Evolutionary conservation across 2,888 invertebrate genomes (phyloP), one percentile per base, ranked within the genome.

Genomic region (Volucella inanis): DNA sequence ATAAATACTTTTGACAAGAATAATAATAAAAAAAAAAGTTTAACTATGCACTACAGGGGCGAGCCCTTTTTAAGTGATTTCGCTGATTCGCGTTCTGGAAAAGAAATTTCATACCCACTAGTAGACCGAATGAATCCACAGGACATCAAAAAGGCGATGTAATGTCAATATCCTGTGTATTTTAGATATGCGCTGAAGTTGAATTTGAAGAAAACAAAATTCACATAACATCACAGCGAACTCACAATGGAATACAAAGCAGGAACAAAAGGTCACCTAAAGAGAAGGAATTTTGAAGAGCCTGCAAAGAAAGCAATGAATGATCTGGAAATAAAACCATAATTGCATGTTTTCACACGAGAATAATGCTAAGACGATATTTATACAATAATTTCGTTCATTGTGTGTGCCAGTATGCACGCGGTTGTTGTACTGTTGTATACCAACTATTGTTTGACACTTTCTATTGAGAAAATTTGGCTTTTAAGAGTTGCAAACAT

Each of bases 291-390:
- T 67, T 61, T 55, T 62, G 31, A 80, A 71, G 71, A 68, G 49
- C 61, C 52, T 59, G 43, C 31, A 3, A 62, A 38, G 50, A n/a
- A 67, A 57, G 8, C 39, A 65, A 41, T 15, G 61, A 15, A 74
- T 68, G 74, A 83, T 84, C 47, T 49, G 18, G 62, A 88, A 90
- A 88, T 87, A 89, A 89, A 89, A 89, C 89, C 89, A 89, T 90
- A 90, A 90, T 90, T 90, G 89, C 89, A 89, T 89, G 90, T 90
- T 90, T 90, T 90, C 90, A 89, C 90, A 90, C 90, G 90, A 90
- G 89, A 90, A 89, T 89, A 85, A 85, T 85, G 85, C 61, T n/a
- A 43, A 62, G 62, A 62, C 85, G 85, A 85, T 85, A 85, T 85
- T 85, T 85, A 85, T 85, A 85, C 85, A 80, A 85, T 85, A 85